Evolutionary conservation across 2,797 vertebrate species (phyloP), one percentile per base, ranked within the genome.

Genomic region (Sebastes trivittatus): DNA sequence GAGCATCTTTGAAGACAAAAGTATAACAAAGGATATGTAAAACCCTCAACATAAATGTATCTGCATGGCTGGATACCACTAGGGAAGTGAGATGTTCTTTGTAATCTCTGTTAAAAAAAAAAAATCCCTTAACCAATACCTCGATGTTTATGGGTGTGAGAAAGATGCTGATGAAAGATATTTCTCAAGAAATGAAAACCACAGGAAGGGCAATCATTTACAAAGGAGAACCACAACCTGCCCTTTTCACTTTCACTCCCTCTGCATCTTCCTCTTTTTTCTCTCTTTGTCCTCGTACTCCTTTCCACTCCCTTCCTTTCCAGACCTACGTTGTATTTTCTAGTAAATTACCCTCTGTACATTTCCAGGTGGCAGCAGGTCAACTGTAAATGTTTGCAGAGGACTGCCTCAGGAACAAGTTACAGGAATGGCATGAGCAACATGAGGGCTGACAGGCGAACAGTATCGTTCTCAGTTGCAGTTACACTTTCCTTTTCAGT

Each of bases 161-260:
- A 75, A 30, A 42, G 34, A 32, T 32, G 56, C 10, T 55, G 20
- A 11, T 25, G 8, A 42, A 56, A 61, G 11, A 11, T 23, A 7
- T 13, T 70, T 74, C 7, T 72, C 32, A 61, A 56, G 78, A 78
- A 89, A 60, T 63, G 9, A 81, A 81, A 86, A 88, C 83, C 42
- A 32, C 65, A 58, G 49, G 10, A 3, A 18, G 38, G 69, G 52
- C 18, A 34, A 16, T 14, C 25, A 27, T 55, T 38, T 67, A 34
- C 20, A 67, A 68, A 76, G 49, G 11, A 72, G 59, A 81, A 72
- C 73, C 25, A 6, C 32, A 62, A 20, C 29, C 32, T 23, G n/a
- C 4, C 32, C 27, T 36, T 77, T 77, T 81, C 34, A 67, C 75
- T 76, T 81, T 77, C 75, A 32, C 46, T 76, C 23, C 46, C 62